A percentile compares a stretch with the other conserved stretches of the same genome.
Conservation (phyloP, 2,888 invertebrate genomes). For the Stenchaetothrips biformis region DNA sequence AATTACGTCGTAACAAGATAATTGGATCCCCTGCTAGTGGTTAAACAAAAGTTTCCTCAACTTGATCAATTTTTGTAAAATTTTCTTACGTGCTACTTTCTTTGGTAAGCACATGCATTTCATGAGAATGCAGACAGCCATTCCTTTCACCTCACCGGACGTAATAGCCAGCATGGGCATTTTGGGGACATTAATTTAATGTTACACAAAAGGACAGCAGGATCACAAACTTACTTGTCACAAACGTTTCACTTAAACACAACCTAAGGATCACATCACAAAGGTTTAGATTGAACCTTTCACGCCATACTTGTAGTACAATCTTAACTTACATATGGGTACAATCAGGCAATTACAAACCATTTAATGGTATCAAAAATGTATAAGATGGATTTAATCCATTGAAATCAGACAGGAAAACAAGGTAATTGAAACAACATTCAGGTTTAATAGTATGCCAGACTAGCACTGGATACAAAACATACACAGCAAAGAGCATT, state of each 20-base stretch:
- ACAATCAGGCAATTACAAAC: slow-evolving; percentile 15
- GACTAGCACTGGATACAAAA: slow-evolving; percentile 23
- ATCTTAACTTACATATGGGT: slow-evolving; percentile 19
- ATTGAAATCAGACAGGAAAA: slow-evolving; percentile 1
- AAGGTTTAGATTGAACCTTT: slow-evolving; percentile 24
- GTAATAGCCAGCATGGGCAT: not conserved
- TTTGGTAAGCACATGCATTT: slow-evolving; percentile 23
- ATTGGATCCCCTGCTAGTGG: slow-evolving; percentile 10
- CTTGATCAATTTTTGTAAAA: not conserved
- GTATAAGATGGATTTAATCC: slow-evolving; percentile 1
- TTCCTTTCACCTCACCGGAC: not conserved
- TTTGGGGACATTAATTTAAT: slow-evolving; percentile 3
- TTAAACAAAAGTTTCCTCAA: not conserved
- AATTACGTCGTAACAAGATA: slow-evolving; percentile 14
- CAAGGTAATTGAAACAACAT: not conserved
- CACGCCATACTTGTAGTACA: not conserved
- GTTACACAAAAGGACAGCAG: slow-evolving; percentile 17
- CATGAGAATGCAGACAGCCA: not conserved
- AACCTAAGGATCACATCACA: slow-evolving; percentile 24
- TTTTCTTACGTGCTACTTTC: slow-evolving; percentile 18
- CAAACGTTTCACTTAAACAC: slow-evolving; percentile 23
- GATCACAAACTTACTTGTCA: slow-evolving; percentile 20
- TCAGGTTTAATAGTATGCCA: slow-evolving; percentile 8
- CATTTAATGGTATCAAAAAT: slow-evolving; percentile 15
- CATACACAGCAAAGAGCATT: not conserved